Base-by-base conservation (phyloP, 2,888 invertebrate species). In the Mayetiola destructor region DNA sequence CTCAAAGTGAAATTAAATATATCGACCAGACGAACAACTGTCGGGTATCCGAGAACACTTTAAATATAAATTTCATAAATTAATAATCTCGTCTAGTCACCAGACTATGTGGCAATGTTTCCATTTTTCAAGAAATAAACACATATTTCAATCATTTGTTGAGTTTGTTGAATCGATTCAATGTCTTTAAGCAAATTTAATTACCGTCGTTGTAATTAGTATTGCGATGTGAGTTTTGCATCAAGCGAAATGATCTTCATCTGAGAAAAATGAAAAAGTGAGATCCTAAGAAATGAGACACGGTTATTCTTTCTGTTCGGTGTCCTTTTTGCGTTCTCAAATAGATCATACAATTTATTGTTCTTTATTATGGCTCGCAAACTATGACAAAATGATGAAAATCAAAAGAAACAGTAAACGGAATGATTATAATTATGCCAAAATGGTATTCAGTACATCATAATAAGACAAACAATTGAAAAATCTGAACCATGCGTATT, bases 301-400 rank as follows among this genome's bases (percentile, higher is more conserved):
- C n/a, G n/a, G n/a, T n/a, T n/a, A n/a, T n/a, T n/a, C n/a, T n/a
- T n/a, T n/a, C n/a, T n/a, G n/a, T n/a, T n/a, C n/a, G n/a, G n/a
- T 27, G 48, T 48, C 27, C 48, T 23, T 48, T 48, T 48, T 27
- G 27, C 23, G 48, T 48, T n/a, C n/a, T 23, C 48, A 48, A 48
- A 48, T 48, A 48, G 48, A 48, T 48, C 48, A 48, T 48, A 48
- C 48, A 48, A 48, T 48, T 48, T 48, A 48, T 48, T 48, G 48
- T 48, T 48, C 27, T 48, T 48, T 48, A 48, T 48, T 48, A 48
- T 27, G 48, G n/a, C n/a, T n/a, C n/a, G n/a, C n/a, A n/a, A 37
- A 9, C 37, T 27, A 14, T 48, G n/a, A 39, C 12, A 39, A 39
- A 18, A 3, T 37, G 37, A 6, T 14, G 4, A 5, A 16, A 12